These are phyloP conservation scores for Drosophila aldrichi DNA, from an alignment of 2,888 invertebrate genomes.

Conservation along the genomic window DNA sequence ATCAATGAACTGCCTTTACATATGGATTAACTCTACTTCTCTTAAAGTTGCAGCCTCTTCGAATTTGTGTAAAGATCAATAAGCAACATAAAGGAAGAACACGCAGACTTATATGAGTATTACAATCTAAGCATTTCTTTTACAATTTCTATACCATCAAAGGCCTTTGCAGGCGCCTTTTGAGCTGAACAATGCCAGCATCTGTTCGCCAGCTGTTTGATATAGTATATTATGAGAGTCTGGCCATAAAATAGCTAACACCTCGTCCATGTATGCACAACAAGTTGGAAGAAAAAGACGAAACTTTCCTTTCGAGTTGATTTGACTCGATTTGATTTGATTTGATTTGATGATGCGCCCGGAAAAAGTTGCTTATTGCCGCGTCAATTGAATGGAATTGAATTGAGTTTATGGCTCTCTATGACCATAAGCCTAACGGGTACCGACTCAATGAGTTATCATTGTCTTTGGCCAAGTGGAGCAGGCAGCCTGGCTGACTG, in stretches of 20 bases:
- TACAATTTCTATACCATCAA: slow-evolving; percentile 14
- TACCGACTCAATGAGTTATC: slow-evolving; percentile 64
- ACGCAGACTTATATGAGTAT: background rate
- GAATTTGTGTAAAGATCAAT: background rate
- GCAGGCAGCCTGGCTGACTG: slow-evolving; percentile 33
- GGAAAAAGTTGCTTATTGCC: slow-evolving; percentile 62
- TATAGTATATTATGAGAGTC: slow-evolving; percentile 16
- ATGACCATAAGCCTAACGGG: slow-evolving; percentile 42
- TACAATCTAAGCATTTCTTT: slow-evolving; percentile 4
- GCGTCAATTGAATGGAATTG: slow-evolving; percentile 56
- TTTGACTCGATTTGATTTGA: slow-evolving; percentile 65
- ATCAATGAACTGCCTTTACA: background rate
- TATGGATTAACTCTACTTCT: background rate
- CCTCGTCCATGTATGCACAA: slow-evolving; percentile 55
- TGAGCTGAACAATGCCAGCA: slow-evolving; percentile 23
- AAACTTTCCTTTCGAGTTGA: slow-evolving; percentile 63
- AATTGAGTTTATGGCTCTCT: slow-evolving; percentile 62
- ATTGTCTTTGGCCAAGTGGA: slow-evolving; percentile 71
- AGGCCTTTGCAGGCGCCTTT: slow-evolving; percentile 23
- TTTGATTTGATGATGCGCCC: slow-evolving; percentile 68
- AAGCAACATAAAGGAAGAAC: background rate
- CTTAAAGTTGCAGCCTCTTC: background rate
- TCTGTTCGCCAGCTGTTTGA: slow-evolving; percentile 28
- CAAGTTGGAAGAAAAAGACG: slow-evolving; percentile 40
- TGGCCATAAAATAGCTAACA: slow-evolving; percentile 65